Base-by-base conservation (phyloP, 2,888 invertebrate species). In the Nebria salina region DNA sequence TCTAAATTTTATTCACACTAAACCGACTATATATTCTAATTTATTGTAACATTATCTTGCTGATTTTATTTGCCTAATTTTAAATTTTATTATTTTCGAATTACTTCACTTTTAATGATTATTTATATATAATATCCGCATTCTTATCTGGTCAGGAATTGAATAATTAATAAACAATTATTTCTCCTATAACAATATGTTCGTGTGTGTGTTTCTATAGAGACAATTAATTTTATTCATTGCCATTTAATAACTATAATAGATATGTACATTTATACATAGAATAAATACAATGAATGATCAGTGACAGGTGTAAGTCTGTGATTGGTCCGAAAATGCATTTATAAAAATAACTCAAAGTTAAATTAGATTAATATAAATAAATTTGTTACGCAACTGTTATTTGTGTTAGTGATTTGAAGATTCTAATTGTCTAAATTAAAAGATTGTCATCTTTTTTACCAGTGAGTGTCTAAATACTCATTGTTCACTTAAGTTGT, bases 101-200 rank as follows among this genome's bases (percentile, higher is more conserved):
- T 1, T 13, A 11, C 8, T 66, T 8, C 20, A 20, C 6, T 13
- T 66, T 66, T 66, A 13, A 65, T 65, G 20, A 20, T 20, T 66
- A 66, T 66, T 8, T 15, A 25, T 66, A 70, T 26, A 15, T 70
- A 15, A 70, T 70, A 34, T 70, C 70, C 70, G 70, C 70, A 70
- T 70, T 70, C 70, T 70, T 54, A 15, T 70, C 26, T 70, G 25
- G 70, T 70, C 70, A 70, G 70, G 25, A 26, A 25, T 66, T 11
- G 13, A 26, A 25, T 20, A 20, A 70, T 70, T 70, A 70, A 13
- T 25, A 11, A 3, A 70, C 70, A 20, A 70, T 70, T 70, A 70
- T 13, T 20, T 70, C 20, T 25, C 20, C 2, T 70, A 9, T 11
- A 20, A 70, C 70, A 70, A 15, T 68, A 15, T 68, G 25, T 70